Conservation (phyloP, 92 coral and sea anemone genomes). For the Isaurus tuberculatus region DNA sequence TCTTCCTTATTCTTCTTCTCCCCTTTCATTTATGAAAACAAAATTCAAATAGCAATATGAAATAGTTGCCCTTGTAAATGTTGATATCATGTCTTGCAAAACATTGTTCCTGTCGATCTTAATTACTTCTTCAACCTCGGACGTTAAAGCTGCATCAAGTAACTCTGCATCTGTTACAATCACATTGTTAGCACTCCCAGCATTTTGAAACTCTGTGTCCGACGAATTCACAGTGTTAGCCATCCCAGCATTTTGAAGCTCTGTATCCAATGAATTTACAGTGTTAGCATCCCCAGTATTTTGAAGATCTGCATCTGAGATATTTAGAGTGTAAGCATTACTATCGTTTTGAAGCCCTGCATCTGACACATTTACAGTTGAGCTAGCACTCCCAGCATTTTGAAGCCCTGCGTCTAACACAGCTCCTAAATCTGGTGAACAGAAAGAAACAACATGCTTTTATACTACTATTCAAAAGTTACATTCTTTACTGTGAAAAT, state of each 20-base stretch:
- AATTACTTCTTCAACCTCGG: conserved; percentile 26
- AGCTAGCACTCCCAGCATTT: background rate
- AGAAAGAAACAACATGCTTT: conserved; percentile 38
- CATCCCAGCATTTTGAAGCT: background rate
- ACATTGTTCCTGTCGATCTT: conserved; percentile 35
- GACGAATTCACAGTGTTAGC: background rate
- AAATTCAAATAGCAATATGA: conserved; percentile 18
- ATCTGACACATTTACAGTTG: background rate
- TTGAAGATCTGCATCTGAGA: conserved; percentile 8
- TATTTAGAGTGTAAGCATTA: background rate
- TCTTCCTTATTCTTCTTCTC: conserved; percentile 31
- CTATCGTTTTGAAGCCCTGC: conserved; percentile 4
- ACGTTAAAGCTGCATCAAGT: conserved; percentile 34
- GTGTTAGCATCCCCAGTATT: background rate
- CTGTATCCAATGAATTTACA: background rate
- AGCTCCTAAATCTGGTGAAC: conserved; percentile 36
- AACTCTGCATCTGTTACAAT: conserved; percentile 13
- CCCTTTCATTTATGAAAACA: conserved; percentile 32
- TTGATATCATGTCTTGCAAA: conserved; percentile 10
- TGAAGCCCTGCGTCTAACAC: background rate
- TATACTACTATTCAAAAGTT: conserved; percentile 15
- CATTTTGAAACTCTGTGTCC: conserved; percentile 9
- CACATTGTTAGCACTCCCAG: conserved; percentile 12
- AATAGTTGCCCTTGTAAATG: conserved; percentile 13
- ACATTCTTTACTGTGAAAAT: conserved; percentile 29